A percentile compares a stretch with the other conserved stretches of the same genome.
Conservation (phyloP, 1,140 invertebrate genomes). For the Cyrtorhinus lividipennis region DNA sequence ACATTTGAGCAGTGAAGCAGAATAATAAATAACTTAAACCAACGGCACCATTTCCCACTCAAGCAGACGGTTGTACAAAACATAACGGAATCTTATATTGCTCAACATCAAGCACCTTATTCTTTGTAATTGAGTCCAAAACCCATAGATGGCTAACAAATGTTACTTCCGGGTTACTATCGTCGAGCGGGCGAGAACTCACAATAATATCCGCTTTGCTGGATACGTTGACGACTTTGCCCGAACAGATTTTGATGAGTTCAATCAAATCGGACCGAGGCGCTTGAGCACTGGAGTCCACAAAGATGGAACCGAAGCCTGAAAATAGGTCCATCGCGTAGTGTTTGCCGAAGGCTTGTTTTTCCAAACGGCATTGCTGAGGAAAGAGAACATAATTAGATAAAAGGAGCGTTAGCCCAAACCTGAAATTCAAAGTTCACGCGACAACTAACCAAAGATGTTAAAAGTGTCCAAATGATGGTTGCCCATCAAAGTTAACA, state of each 20-base stretch:
- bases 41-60: no score
- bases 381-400: conserved; percentile 24
- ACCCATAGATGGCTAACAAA: conserved; percentile 34
- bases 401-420: conserved; percentile 8
- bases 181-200: conserved; percentile 27
- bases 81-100: background rate
- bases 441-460: no score
- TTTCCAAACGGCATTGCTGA: conserved; percentile 34
- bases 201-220: conserved; percentile 33
- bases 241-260: conserved; percentile 33
- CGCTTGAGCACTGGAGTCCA: conserved; percentile 30
- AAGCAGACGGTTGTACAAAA: no score
- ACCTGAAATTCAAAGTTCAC: background rate
- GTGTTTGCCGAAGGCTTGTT: conserved; percentile 34
- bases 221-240: conserved; percentile 29
- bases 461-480: no score
- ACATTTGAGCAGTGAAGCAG: no score
- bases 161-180: conserved; percentile 20
- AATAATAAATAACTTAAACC: no score
- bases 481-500: no score
- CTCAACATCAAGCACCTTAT: background rate
- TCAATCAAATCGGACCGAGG: conserved; percentile 33
- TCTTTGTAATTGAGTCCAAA: conserved; percentile 29
- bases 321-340: conserved; percentile 35
- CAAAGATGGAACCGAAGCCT: conserved; percentile 33